Percentiles rank a stretch among this genome's conserved stretches.
Conservation (phyloP, 2,888 invertebrate species). For the Ametastegia equiseti region DNA sequence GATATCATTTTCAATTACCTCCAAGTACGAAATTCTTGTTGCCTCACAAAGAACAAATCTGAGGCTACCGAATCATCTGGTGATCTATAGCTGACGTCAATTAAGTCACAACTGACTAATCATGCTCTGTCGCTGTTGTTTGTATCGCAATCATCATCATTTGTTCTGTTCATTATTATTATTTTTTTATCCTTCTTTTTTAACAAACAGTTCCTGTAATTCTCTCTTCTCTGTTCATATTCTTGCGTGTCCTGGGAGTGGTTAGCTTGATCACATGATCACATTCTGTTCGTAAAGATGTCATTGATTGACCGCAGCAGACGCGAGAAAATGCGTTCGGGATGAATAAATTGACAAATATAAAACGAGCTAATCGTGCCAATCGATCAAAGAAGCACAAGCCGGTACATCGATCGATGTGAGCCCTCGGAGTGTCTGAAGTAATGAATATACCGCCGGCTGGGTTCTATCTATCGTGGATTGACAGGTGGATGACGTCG, state of each 20-base stretch:
- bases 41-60: slow-evolving; percentile 53
- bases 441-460: slow-evolving; percentile 31
- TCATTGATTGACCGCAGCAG: slow-evolving; percentile 63
- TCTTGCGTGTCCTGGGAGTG: slow-evolving; percentile 14
- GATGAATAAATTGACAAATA: slow-evolving; percentile 45
- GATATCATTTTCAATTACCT: neutral
- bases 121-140: slow-evolving; percentile 50
- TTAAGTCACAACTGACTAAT: slow-evolving; percentile 64
- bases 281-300: slow-evolving; percentile 62
- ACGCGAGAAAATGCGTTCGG: neutral
- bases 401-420: slow-evolving; percentile 8
- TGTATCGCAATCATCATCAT: slow-evolving; percentile 19
- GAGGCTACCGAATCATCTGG: neutral
- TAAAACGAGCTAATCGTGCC: slow-evolving; percentile 29
- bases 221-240: slow-evolving; percentile 44
- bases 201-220: slow-evolving; percentile 40
- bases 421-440: slow-evolving; percentile 10
- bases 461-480: slow-evolving; percentile 26
- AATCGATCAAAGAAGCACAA: slow-evolving; percentile 39
- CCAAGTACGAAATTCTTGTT: neutral
- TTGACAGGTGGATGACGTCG: slow-evolving; percentile 35
- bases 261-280: neutral
- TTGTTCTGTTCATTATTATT: too few relatives aligned
- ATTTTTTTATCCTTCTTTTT: slow-evolving; percentile 38
- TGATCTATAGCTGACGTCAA: slow-evolving; percentile 58